phyloP scores from a whole-genome alignment of 2,797 vertebrate species.

The Muraenolepis orangiensis region DNA sequence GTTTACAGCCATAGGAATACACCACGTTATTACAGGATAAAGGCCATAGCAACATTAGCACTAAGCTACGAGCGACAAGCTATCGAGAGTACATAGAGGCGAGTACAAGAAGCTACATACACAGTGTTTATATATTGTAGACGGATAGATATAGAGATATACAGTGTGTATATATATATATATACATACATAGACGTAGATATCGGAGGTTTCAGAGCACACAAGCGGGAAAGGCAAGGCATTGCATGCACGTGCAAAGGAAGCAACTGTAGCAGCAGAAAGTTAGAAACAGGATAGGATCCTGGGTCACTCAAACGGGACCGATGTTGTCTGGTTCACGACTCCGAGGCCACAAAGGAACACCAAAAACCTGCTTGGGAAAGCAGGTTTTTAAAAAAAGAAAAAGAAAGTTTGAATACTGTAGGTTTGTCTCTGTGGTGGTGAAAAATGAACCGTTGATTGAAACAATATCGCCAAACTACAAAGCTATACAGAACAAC shows the following conservation, averaged over 20 bases:
- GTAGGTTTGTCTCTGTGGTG: background rate
- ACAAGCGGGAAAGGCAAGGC: conserved; percentile 73
- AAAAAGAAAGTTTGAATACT: background rate
- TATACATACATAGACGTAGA: conserved; percentile 45
- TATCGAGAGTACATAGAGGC: conserved; percentile 65
- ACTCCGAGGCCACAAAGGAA: background rate
- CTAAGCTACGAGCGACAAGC: conserved; percentile 74
- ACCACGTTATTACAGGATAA: conserved; percentile 62
- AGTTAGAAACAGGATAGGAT: conserved; percentile 34
- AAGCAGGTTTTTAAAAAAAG: background rate
- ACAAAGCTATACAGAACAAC: background rate
- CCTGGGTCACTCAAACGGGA: background rate
- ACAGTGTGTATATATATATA: conserved; percentile 62
- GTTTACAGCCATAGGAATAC: conserved; percentile 59
- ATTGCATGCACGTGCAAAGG: conserved; percentile 79
- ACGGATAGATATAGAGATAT: conserved; percentile 15
- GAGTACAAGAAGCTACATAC: conserved; percentile 67
- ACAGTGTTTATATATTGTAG: conserved; percentile 31
- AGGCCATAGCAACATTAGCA: conserved; percentile 71
- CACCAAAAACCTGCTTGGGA: background rate
- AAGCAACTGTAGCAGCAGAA: conserved; percentile 65
- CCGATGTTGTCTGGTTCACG: background rate
- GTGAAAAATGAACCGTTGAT: conserved; percentile 16
- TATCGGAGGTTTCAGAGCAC: conserved; percentile 63
- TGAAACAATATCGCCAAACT: background rate